Percentiles rank a stretch among this genome's conserved stretches.
Conservation (phyloP, 2,797 vertebrate species). For the Megaceryle alcyon region DNA sequence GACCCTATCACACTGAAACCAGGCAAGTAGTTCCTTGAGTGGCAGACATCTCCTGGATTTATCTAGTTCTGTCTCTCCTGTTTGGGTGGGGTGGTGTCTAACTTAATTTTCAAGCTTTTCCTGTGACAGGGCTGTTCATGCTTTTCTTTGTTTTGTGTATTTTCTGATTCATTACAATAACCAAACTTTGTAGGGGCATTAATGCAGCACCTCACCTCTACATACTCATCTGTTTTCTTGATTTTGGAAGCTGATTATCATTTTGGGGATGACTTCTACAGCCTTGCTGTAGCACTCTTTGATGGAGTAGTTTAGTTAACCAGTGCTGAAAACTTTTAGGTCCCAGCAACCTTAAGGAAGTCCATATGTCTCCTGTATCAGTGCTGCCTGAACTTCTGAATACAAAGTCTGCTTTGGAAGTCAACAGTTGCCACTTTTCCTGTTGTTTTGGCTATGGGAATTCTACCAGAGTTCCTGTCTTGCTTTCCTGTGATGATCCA, state of each 20-base stretch:
- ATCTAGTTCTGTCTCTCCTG: background rate
- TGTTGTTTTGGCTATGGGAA: background rate
- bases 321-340: background rate
- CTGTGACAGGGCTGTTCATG: background rate
- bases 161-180: background rate
- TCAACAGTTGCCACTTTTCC: background rate
- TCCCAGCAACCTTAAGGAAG: background rate
- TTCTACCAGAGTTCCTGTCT: background rate
- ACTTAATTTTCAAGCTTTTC: background rate
- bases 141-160: background rate
- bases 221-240: background rate
- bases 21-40: background rate
- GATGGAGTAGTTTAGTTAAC: background rate
- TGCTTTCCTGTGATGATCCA: background rate
- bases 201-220: background rate
- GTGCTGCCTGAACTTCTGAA: background rate
- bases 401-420: background rate
- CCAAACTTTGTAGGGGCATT: background rate
- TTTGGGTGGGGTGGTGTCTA: background rate
- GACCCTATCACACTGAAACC: background rate
- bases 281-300: background rate
- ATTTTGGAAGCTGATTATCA: background rate
- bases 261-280: background rate
- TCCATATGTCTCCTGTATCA: background rate
- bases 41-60: background rate